A percentile compares a stretch with the other conserved stretches of the same genome.
Conservation (phyloP, 1,140 invertebrate species). For the Temnothorax longispinosus region DNA sequence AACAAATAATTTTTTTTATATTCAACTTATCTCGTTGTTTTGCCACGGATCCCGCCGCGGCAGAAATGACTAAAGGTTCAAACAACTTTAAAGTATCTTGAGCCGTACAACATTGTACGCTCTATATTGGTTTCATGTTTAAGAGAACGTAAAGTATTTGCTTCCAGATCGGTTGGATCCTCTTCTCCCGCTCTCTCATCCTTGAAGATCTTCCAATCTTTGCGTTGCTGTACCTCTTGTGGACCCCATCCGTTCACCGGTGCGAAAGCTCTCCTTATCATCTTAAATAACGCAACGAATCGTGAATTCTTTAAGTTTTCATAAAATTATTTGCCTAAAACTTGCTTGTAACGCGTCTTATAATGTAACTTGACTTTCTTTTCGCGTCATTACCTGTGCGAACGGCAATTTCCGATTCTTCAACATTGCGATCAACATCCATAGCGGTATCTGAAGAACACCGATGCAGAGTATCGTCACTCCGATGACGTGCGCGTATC, state of each 20-base stretch:
- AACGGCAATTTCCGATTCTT: constrained; percentile 69
- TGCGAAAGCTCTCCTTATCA: constrained; percentile 84
- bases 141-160: no score
- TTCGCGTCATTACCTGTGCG: constrained; percentile 30
- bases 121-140: no score
- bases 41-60: no score
- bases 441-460: constrained; percentile 83
- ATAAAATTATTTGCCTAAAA: not conserved
- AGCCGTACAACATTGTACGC: no score
- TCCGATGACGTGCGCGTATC: constrained; percentile 80
- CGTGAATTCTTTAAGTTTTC: not conserved
- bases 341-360: not conserved
- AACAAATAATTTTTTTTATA: no score
- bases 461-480: constrained; percentile 82
- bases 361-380: not conserved
- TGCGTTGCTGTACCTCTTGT: no score
- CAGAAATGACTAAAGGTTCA: no score
- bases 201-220: no score
- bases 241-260: constrained; percentile 61
- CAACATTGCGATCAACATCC: constrained; percentile 76
- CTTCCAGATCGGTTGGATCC: no score
- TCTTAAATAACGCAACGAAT: constrained; percentile 82
- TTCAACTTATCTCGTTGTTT: no score
- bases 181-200: no score
- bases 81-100: no score